Conservation (phyloP, 2,888 invertebrate species). For the Hyles lineata region DNA sequence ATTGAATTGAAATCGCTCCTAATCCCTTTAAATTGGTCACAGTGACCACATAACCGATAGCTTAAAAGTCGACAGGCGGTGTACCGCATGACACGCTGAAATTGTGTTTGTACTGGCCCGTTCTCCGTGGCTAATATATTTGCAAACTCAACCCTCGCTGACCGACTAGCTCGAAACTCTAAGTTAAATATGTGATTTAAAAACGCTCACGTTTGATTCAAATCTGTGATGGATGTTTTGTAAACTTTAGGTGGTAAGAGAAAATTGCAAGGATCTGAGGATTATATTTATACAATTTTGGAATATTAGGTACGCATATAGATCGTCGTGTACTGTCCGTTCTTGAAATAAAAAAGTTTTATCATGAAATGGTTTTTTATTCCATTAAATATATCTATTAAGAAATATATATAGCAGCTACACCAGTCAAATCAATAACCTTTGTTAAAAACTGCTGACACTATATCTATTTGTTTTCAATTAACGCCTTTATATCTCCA, state of each 20-base stretch:
- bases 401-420: too few relatives aligned
- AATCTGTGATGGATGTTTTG: constrained; percentile 16
- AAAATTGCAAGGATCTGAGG: too few relatives aligned
- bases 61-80: constrained; percentile 28
- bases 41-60: constrained; percentile 22
- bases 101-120: constrained; percentile 53
- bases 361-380: too few relatives aligned
- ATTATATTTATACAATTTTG: background rate
- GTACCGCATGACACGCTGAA: constrained; percentile 42
- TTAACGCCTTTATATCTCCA: background rate
- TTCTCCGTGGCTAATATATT: constrained; percentile 53
- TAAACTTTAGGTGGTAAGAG: background rate
- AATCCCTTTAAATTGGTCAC: constrained; percentile 33
- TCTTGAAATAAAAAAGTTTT: too few relatives aligned
- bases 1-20: background rate
- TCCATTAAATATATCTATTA: too few relatives aligned
- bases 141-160: constrained; percentile 42
- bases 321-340: too few relatives aligned
- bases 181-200: constrained; percentile 15
- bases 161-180: constrained; percentile 23
- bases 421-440: too few relatives aligned
- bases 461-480: too few relatives aligned
- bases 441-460: too few relatives aligned
- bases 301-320: background rate
- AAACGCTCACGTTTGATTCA: constrained; percentile 5